Evolutionary conservation across 2,797 vertebrate genomes (phyloP), one percentile per base, ranked within the genome.

Genomic region (Acanthiza pusilla): DNA sequence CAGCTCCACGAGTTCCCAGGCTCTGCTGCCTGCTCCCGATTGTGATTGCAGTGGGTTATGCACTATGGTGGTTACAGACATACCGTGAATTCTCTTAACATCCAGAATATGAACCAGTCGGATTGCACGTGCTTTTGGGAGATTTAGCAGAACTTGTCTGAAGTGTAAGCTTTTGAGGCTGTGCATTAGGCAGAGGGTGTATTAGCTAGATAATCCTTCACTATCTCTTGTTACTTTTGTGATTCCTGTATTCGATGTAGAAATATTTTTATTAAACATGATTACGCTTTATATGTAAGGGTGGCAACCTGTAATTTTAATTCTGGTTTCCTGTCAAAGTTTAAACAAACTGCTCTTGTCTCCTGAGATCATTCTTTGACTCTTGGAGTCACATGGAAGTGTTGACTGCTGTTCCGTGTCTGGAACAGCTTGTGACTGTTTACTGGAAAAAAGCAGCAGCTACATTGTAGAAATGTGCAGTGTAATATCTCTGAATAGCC

Each of bases 401-500:
- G 66, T 88, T 96, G 84, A 81, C 91, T 92, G 78, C 94, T 88
- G 68, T 95, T 96, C 77, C 16, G 5, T 88, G 54, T 93, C 96
- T 96, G 95, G 95, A 97, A 94, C 93, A 96, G 77, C 77, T 77
- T 96, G 96, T 97, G 94, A 96, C 95, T 96, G 92, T 96, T 96
- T 93, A 95, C 90, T 91, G 95, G 96, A 95, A 96, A 95, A 93
- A 95, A 94, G 92, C 86, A 94, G 91, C 96, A 92, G 94, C 91
- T 93, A 72, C 94, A 29, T 26, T 86, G 93, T 87, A 77, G 94
- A 93, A 95, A 88, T 83, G 84, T 87, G 85, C 92, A 81, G 47
- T 50, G 79, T 78, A 89, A 73, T 89, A 78, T 89, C 93, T 93
- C 84, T 93, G 91, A 96, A 94, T 90, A 89, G 90, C 75, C 91